Evolutionary conservation across 2,113 vertebrate species (phyloP), one percentile per base, ranked within the genome.

Genomic region (Sceloporus undulatus): DNA sequence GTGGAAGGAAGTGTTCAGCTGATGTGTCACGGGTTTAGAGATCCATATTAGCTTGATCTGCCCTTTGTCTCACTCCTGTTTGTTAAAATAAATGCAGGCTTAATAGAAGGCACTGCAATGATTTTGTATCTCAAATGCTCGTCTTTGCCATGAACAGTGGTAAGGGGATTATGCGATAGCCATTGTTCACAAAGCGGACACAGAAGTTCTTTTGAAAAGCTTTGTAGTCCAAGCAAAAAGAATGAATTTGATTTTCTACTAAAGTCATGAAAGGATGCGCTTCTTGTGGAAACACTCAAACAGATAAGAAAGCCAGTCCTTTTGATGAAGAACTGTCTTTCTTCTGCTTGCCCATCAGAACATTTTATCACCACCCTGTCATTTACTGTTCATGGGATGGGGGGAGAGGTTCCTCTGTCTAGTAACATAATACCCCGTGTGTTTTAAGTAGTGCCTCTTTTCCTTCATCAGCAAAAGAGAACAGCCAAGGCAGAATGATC

Each of bases 331-430:
- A 91, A 87, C 75, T 88, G 92, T 90, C 88, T 87, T 90, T 90
- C 92, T 94, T 93, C 88, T 90, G 90, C 84, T 66, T 0, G 0
- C 80, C 79, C 91, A 90, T 92, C 68, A 88, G 89, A 90, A 95
- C 66, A 82, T 82, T 86, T 91, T 94, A 93, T 96, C 94, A 95
- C 93, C 95, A 93, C 94, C 88, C 75, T 87, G 85, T 92, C 88
- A 95, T 95, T 94, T 95, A 2, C 29, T 77, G 38, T 25, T 0
- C 74, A 9, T 77, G 23, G 74, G 88, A 8, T 76, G 29, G 82
- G 66, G 88, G 89, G 85, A 68, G 82, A 88, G n/a, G n/a, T 82
- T 79, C 90, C 4, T 74, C 90, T 90, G 5, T 92, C 94, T 88
- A 86, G 94, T n/a, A 94, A 95, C 80, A 70, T 87, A 2, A 73